Percentiles rank a stretch among this genome's conserved stretches.
Evolutionary conservation across 2,888 invertebrate species (phyloP).

Genomic region (Eupithecia subumbrata): DNA sequence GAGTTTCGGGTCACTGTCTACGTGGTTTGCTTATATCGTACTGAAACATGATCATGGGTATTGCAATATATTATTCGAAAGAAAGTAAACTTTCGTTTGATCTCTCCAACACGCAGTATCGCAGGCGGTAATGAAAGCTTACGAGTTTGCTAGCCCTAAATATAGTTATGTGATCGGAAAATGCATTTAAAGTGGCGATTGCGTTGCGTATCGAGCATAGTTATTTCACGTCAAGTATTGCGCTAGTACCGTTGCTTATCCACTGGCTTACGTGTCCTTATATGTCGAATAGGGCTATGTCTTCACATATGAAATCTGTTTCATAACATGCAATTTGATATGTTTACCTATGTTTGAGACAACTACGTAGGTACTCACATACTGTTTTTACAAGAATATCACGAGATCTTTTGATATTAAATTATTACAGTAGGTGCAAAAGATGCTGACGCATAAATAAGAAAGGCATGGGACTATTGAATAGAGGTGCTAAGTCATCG

Average conservation of each 20-base stretch:
- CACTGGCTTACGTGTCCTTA: constrained; percentile 53
- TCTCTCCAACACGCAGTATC: constrained; percentile 48
- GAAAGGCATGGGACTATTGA: constrained; percentile 50
- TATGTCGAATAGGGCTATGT: constrained; percentile 49
- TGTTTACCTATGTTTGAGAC: background rate
- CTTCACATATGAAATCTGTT: constrained; percentile 19
- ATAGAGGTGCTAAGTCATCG: constrained; percentile 59
- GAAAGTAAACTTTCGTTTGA: constrained; percentile 61
- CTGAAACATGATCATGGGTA: constrained; percentile 54
- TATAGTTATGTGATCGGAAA: constrained; percentile 54
- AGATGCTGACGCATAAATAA: constrained; percentile 57
- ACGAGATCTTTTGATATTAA: background rate
- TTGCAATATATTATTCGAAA: constrained; percentile 58
- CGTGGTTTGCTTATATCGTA: constrained; percentile 67
- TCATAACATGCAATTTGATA: constrained; percentile 22
- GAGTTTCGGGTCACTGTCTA: constrained; percentile 60
- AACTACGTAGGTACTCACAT: background rate
- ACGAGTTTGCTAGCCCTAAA: constrained; percentile 51
- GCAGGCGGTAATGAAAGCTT: constrained; percentile 59
- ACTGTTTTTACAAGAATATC: background rate
- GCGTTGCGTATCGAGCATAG: constrained; percentile 51
- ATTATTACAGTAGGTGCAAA: constrained; percentile 10
- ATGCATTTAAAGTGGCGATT: constrained; percentile 58
- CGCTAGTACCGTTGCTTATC: constrained; percentile 45
- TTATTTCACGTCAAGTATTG: constrained; percentile 50